These are phyloP conservation scores for Cryptomyrus ogoouensis DNA, from an alignment of 2,113 vertebrate genomes.

Conservation along the genomic window DNA sequence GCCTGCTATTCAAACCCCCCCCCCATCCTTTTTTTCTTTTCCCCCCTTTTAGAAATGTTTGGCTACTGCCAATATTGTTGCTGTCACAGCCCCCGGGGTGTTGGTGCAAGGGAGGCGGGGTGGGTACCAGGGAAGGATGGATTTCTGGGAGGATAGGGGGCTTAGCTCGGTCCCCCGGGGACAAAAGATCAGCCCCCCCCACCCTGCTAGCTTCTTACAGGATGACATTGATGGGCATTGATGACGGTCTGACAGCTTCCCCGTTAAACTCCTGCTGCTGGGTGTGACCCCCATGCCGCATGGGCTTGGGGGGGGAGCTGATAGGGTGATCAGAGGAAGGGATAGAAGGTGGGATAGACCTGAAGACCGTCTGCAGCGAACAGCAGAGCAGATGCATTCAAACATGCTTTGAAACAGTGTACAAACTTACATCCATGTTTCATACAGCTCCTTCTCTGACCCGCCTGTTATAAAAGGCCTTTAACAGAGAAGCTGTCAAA, in stretches of 20 bases:
- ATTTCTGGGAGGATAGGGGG: constrained; percentile 23
- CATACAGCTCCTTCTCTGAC: background rate
- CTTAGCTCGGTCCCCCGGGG: constrained; percentile 39
- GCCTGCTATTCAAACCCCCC: constrained; percentile 34
- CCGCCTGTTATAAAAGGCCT: background rate
- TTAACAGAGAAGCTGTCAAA: constrained; percentile 11
- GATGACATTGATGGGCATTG: constrained; percentile 30
- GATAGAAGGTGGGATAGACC: too few species aligned
- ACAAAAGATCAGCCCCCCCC: constrained; percentile 41
- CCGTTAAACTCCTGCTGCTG: constrained; percentile 2
- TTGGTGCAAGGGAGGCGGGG: constrained; percentile 31
- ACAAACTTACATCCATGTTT: background rate
- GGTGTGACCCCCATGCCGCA: constrained; percentile 9
- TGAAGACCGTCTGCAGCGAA: background rate
- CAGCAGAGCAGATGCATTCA: background rate
- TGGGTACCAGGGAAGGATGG: constrained; percentile 28
- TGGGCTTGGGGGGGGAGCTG: background rate
- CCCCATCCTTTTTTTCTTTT: constrained; percentile 1
- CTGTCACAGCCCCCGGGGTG: constrained; percentile 44
- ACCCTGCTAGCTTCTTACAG: constrained; percentile 8
- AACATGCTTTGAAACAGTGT: background rate
- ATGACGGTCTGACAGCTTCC: constrained; percentile 22
- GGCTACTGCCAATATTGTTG: constrained; percentile 49
- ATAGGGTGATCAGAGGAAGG: background rate
- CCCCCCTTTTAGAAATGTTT: constrained; percentile 38